A percentile compares a stretch with the other conserved stretches of the same genome.
phyloP scores from a whole-genome alignment of 2,797 vertebrate species.

The Garrulus glandarius region DNA sequence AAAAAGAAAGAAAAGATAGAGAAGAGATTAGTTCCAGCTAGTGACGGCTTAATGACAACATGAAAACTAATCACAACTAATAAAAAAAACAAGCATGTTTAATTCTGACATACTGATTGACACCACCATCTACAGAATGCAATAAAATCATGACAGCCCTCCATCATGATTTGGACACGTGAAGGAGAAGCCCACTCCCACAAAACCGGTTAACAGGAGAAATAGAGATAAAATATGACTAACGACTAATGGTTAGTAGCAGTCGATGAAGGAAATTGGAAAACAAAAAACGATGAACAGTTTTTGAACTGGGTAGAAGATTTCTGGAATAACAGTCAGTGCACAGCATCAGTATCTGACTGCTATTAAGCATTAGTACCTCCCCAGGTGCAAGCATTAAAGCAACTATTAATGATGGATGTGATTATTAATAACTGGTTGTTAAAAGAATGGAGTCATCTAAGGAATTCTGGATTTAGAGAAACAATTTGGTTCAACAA shows the following conservation, averaged over 20 bases:
- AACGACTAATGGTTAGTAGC: conserved; percentile 94
- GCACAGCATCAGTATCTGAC: conserved; percentile 81
- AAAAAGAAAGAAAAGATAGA: conserved; percentile 98
- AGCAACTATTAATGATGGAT: conserved; percentile 88
- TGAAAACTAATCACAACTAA: conserved; percentile 97
- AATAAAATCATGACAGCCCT: conserved; percentile 86
- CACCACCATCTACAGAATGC: conserved; percentile 82
- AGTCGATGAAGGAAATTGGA: conserved; percentile 81
- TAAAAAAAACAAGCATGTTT: conserved; percentile 86
- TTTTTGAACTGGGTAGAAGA: conserved; percentile 73
- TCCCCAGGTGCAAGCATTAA: conserved; percentile 88
- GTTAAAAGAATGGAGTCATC: conserved; percentile 90
- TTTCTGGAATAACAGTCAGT: conserved; percentile 80
- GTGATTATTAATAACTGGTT: conserved; percentile 91
- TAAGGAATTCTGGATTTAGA: conserved; percentile 79
- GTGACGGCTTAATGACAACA: conserved; percentile 99
- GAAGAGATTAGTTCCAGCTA: conserved; percentile 99
- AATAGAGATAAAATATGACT: conserved; percentile 83
- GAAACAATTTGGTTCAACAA: conserved; percentile 79
- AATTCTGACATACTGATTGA: conserved; percentile 86
- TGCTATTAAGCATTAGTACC: conserved; percentile 94
- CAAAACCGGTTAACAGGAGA: conserved; percentile 81
- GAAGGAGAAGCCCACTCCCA: conserved; percentile 81
- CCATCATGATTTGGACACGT: conserved; percentile 87
- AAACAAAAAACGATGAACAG: conserved; percentile 77